Conservation (phyloP, 2,888 invertebrate genomes). For the Protodeltote pygarga region DNA sequence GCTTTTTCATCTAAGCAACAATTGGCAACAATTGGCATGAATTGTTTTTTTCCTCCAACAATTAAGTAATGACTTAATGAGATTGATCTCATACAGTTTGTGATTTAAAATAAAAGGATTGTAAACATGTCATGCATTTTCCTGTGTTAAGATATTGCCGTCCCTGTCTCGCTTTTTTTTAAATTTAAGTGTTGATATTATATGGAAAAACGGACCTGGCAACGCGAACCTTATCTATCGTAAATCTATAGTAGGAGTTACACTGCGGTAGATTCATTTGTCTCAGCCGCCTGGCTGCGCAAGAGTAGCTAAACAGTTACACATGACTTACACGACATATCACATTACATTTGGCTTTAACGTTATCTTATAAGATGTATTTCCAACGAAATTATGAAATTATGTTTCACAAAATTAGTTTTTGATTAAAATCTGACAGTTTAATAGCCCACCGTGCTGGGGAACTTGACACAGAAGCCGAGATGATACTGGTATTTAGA, state of each 20-base stretch:
- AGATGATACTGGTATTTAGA: too few relatives aligned
- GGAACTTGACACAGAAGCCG: too few relatives aligned
- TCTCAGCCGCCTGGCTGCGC: conserved; percentile 32
- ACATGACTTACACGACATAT: conserved; percentile 34
- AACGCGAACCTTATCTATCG: neutral
- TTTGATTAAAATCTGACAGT: conserved; percentile 23
- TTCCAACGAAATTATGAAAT: conserved; percentile 28
- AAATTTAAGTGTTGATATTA: conserved; percentile 30
- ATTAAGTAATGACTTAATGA: too few relatives aligned
- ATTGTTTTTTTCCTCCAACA: too few relatives aligned
- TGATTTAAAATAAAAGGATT: too few relatives aligned
- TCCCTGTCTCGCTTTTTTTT: too few relatives aligned
- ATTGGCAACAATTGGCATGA: too few relatives aligned
- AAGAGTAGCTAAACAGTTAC: conserved; percentile 51
- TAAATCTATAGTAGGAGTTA: conserved; percentile 41
- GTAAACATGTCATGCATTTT: too few relatives aligned
- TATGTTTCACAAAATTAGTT: conserved; percentile 2
- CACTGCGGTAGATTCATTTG: conserved; percentile 56
- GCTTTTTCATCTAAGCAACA: too few relatives aligned
- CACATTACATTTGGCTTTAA: conserved; percentile 30
- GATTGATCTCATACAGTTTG: too few relatives aligned
- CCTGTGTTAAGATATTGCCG: too few relatives aligned
- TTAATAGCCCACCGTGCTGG: conserved; percentile 17
- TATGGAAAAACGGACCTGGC: neutral
- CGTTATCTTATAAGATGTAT: conserved; percentile 20